Percentiles rank a stretch among this genome's conserved stretches.
Evolutionary conservation across 1,140 invertebrate genomes (phyloP).

Genomic region (Stenopsyche tienmushanensis): DNA sequence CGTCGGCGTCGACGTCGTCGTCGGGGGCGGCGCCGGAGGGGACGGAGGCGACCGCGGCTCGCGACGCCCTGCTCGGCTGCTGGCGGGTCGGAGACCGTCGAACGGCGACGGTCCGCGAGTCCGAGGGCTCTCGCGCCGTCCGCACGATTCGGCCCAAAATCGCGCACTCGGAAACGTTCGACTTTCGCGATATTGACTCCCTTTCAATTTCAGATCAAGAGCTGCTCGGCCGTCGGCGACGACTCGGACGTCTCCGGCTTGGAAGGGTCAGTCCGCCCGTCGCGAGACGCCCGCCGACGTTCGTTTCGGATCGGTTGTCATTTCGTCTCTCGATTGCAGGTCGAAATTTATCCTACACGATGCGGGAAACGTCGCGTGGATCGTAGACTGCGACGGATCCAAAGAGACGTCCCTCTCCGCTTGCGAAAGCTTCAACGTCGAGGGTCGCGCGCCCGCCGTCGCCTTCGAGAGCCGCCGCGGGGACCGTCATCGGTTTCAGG

Average conservation of each 20-base stretch:
- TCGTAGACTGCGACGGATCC: conserved; percentile 55
- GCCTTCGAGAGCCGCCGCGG: conserved; percentile 50
- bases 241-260: conserved; percentile 6
- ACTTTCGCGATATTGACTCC: too few species aligned
- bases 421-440: conserved; percentile 65
- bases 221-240: neutral
- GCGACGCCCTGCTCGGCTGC: too few species aligned
- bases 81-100: too few species aligned
- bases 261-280: conserved; percentile 21
- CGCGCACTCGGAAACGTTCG: too few species aligned
- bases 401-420: conserved; percentile 59
- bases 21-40: too few species aligned
- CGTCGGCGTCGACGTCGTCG: too few species aligned
- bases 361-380: conserved; percentile 62
- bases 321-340: conserved; percentile 47
- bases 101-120: too few species aligned
- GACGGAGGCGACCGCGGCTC: too few species aligned
- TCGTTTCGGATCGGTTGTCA: neutral
- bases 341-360: conserved; percentile 61
- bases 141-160: too few species aligned
- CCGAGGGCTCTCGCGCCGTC: too few species aligned
- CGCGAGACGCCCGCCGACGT: neutral
- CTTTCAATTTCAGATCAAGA: conserved; percentile 9
- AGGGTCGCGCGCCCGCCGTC: too few species aligned
- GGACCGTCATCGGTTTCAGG: conserved; percentile 46